These are phyloP conservation scores for Rhopilema esculentum DNA, from an alignment of 30 jellyfish, hydroid and myxozoan genomes.

Conservation along the genomic window DNA sequence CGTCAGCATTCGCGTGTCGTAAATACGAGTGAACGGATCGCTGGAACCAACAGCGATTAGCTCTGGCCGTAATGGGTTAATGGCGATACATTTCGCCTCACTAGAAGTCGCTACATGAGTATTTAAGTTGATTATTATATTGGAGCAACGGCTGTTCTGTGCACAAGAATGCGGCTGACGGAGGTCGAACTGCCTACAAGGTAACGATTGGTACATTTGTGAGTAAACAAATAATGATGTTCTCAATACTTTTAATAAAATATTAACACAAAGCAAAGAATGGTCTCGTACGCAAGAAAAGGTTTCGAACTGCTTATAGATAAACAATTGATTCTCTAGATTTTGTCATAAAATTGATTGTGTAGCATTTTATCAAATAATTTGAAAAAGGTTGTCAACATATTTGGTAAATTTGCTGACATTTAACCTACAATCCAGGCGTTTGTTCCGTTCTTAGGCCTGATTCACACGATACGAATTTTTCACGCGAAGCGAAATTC, in stretches of 20 bases:
- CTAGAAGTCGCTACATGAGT: conserved; percentile 73
- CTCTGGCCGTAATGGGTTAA: conserved; percentile 92
- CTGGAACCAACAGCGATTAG: conserved; percentile 96
- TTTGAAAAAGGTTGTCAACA: too few species aligned
- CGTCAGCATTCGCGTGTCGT: conserved; percentile 93
- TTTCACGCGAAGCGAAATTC: too few species aligned
- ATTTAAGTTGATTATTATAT: conserved; percentile 77
- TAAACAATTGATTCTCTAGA: too few species aligned
- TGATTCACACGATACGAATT: too few species aligned
- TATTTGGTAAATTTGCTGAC: too few species aligned
- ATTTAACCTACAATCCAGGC: too few species aligned
- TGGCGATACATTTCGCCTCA: conserved; percentile 94
- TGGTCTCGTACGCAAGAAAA: too few species aligned
- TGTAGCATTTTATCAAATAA: too few species aligned
- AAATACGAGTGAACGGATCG: conserved; percentile 93
- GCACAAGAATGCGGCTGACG: conserved; percentile 87
- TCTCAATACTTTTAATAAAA: background rate
- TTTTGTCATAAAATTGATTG: too few species aligned
- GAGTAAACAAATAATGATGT: background rate
- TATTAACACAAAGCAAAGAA: too few species aligned
- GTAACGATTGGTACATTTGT: background rate
- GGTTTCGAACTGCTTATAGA: too few species aligned
- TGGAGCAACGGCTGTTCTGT: conserved; percentile 68
- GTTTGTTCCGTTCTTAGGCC: too few species aligned
- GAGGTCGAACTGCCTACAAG: conserved; percentile 90